Evolutionary conservation across 2,888 invertebrate genomes (phyloP).

Genomic region (Teleiodes luculella): DNA sequence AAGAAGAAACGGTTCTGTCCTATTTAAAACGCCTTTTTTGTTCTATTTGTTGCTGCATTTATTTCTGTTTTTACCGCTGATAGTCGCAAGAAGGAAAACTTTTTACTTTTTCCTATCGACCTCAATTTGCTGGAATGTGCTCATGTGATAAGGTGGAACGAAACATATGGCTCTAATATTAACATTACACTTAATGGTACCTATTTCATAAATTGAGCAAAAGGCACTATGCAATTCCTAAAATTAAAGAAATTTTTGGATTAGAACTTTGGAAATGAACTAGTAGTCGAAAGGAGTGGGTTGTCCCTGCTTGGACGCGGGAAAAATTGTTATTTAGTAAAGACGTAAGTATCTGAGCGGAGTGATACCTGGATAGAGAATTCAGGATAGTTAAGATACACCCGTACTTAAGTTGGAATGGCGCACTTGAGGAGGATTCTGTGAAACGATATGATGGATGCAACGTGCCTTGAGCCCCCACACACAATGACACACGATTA

Average conservation of each 20-base stretch:
- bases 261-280: constrained; percentile 51
- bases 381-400: too few relatives aligned
- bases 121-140: constrained; percentile 35
- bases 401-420: too few relatives aligned
- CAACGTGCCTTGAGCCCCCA: constrained; percentile 68
- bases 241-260: constrained; percentile 57
- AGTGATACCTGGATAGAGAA: too few relatives aligned
- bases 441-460: constrained; percentile 51
- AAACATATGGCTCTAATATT: constrained; percentile 46
- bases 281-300: constrained; percentile 32
- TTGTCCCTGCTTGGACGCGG: too few relatives aligned
- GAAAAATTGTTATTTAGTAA: too few relatives aligned
- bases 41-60: too few relatives aligned
- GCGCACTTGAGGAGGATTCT: constrained; percentile 14
- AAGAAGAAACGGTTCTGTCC: too few relatives aligned
- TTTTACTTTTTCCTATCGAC: too few relatives aligned
- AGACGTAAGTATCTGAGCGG: too few relatives aligned
- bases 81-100: too few relatives aligned
- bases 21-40: too few relatives aligned
- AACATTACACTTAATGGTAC: constrained; percentile 50
- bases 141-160: constrained; percentile 36
- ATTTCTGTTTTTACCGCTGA: too few relatives aligned
- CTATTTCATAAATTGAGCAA: constrained; percentile 67
- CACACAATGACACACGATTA: constrained; percentile 29
- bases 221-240: constrained; percentile 71